These are phyloP conservation scores for Dreissena rostriformis DNA, from an alignment of 1,140 invertebrate genomes.

Conservation along the genomic window DNA sequence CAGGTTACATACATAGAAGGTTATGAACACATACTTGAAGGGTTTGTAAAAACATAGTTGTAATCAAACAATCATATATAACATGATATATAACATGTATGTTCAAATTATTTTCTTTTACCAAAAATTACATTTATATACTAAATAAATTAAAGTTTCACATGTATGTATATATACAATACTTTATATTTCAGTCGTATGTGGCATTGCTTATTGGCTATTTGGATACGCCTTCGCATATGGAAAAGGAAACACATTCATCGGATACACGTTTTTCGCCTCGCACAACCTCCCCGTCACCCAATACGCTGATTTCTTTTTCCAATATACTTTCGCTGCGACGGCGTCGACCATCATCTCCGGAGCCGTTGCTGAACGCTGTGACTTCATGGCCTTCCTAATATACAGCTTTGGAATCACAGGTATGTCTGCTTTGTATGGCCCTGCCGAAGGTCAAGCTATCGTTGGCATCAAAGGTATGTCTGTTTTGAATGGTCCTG, in stretches of 20 bases:
- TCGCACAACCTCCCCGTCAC: conserved; percentile 56
- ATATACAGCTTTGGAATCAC: conserved; percentile 84
- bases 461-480: no score
- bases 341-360: conserved; percentile 81
- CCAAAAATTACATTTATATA: no score
- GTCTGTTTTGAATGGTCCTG: no score
- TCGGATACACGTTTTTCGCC: conserved; percentile 69
- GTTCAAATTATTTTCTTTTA: no score
- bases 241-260: conserved; percentile 79
- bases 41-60: no score
- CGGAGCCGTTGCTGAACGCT: conserved; percentile 85
- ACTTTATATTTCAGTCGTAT: conserved; percentile 81
- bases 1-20: no score
- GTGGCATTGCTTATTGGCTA: conserved; percentile 83
- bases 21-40: no score
- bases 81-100: no score
- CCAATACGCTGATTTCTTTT: conserved; percentile 71
- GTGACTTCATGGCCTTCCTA: conserved; percentile 84
- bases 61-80: no score
- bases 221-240: conserved; percentile 84
- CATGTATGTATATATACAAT: no score
- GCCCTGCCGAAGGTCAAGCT: no score
- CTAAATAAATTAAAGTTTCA: no score
- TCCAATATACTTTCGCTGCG: conserved; percentile 78
- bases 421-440: conserved; percentile 74